A percentile compares a stretch with the other conserved stretches of the same genome.
phyloP scores from a whole-genome alignment of 2,113 vertebrate genomes.

The Dicrurus megarhynchus region DNA sequence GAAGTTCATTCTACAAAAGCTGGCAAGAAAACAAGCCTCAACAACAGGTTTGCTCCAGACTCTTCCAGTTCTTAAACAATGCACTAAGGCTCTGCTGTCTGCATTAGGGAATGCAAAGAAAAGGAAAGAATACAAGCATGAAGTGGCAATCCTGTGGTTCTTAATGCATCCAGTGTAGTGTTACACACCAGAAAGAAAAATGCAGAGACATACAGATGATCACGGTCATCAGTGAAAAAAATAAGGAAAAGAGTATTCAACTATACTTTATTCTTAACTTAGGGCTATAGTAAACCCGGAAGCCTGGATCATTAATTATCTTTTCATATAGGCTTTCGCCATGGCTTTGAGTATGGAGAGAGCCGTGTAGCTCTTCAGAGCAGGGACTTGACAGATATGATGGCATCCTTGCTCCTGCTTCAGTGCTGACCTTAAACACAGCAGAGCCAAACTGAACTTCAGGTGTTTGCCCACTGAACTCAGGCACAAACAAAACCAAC shows the following conservation, averaged over 20 bases:
- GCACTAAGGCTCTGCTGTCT: not conserved
- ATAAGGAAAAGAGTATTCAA: not conserved
- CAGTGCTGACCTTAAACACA: not conserved
- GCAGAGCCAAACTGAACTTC: not conserved
- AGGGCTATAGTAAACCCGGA: not conserved
- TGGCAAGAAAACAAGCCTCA: not conserved
- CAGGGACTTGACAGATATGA: not conserved
- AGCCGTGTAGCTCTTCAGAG: not conserved
- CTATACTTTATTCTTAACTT: not conserved
- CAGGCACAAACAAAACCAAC: not conserved
- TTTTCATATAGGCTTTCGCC: not conserved
- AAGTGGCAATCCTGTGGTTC: not conserved
- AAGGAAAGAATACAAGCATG: not conserved
- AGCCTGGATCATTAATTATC: not conserved
- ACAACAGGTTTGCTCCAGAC: not conserved
- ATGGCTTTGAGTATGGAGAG: not conserved
- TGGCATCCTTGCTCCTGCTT: not conserved
- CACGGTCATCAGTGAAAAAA: not conserved
- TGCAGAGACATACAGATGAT: not conserved
- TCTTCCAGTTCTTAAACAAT: conserved; percentile 21
- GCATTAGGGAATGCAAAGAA: not conserved
- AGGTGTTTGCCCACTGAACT: not conserved
- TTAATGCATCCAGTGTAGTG: not conserved
- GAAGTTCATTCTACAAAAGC: not conserved
- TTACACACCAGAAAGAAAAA: not conserved